A percentile compares a stretch with the other conserved stretches of the same genome.
phyloP scores from a whole-genome alignment of 2,888 invertebrate species.

The Synergus umbraculus region DNA sequence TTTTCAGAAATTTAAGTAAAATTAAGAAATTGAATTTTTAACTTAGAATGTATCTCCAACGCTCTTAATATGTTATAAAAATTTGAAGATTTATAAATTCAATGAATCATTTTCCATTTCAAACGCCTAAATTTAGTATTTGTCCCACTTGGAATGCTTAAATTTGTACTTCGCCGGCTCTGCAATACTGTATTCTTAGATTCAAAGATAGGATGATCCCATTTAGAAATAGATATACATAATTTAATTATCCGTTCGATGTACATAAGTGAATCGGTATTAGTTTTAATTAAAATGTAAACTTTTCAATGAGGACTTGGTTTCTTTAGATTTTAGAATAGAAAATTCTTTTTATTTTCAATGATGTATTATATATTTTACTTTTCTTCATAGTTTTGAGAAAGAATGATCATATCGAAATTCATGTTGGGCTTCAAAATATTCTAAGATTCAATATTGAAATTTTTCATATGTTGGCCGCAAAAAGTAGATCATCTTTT shows the following conservation, averaged over 20 bases:
- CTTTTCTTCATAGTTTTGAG: neutral
- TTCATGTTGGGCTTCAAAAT: neutral
- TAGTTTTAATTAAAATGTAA: neutral
- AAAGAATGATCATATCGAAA: neutral
- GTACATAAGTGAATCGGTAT: neutral
- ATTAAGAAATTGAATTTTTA: too few species aligned
- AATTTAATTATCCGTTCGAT: neutral
- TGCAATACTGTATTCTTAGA: conserved; percentile 45
- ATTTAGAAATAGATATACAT: neutral
- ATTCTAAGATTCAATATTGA: neutral
- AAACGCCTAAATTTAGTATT: too few species aligned
- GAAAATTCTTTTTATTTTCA: neutral
- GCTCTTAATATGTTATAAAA: too few species aligned
- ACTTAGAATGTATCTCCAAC: too few species aligned
- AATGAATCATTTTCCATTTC: too few species aligned
- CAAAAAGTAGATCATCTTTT: too few species aligned
- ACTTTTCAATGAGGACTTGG: neutral
- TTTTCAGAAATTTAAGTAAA: too few species aligned
- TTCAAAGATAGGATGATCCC: neutral
- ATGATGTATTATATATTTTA: neutral
- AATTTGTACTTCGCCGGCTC: neutral
- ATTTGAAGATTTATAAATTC: too few species aligned
- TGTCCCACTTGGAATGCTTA: too few species aligned
- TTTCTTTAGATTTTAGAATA: neutral
- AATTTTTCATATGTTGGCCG: neutral